These are phyloP conservation scores for Laspeyria flexula DNA, from an alignment of 2,888 invertebrate species.

Conservation along the genomic window DNA sequence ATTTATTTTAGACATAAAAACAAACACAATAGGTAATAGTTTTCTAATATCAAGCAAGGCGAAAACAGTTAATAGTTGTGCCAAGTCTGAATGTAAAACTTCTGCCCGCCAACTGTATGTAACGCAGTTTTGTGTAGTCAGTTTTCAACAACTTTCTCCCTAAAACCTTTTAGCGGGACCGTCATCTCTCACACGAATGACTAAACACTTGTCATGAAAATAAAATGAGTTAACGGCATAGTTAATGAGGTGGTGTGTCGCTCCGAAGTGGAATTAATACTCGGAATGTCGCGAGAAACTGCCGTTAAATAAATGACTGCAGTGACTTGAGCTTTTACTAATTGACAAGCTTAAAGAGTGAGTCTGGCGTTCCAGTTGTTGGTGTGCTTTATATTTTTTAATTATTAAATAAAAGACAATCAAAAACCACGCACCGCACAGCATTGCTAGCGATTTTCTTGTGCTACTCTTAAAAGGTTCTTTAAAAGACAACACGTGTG, in stretches of 20 bases:
- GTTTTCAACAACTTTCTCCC: neutral
- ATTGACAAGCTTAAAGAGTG: constrained; percentile 48
- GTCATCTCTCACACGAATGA: constrained; percentile 14
- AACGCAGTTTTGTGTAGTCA: no score
- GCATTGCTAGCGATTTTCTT: no score
- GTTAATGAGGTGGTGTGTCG: constrained; percentile 47
- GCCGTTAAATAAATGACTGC: constrained; percentile 59
- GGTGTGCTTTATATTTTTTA: neutral
- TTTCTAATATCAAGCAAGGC: no score
- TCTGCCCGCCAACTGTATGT: no score
- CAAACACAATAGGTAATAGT: no score
- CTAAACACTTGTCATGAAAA: constrained; percentile 31
- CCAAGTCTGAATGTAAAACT: no score
- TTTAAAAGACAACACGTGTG: no score
- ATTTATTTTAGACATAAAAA: no score
- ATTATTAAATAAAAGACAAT: neutral
- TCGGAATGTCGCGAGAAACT: constrained; percentile 53
- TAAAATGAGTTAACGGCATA: constrained; percentile 38
- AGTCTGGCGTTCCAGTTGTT: constrained; percentile 5
- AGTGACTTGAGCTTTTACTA: constrained; percentile 65
- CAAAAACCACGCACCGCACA: no score
- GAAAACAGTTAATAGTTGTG: no score
- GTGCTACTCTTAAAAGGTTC: no score
- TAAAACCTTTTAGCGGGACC: constrained; percentile 7
- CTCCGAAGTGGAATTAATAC: constrained; percentile 45